These are phyloP conservation scores for Ciona savignyi DNA, from an alignment of 23 tunicate genomes.

Conservation along the genomic window DNA sequence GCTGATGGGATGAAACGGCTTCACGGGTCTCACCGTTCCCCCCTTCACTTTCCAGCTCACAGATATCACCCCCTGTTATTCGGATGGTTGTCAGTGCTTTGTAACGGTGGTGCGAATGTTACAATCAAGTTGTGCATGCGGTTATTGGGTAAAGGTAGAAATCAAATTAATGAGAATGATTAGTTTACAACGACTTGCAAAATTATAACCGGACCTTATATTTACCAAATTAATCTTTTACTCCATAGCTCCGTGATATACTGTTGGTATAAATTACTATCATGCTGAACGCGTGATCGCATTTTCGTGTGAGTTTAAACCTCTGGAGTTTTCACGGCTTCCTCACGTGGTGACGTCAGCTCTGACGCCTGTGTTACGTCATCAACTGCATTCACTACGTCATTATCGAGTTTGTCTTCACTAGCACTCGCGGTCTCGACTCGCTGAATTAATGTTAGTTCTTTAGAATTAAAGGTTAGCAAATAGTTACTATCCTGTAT, in stretches of 20 bases:
- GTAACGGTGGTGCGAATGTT: no score
- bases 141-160: no score
- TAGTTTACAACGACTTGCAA: background rate
- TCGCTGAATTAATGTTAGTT: no score
- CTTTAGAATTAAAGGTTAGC: no score
- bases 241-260: background rate
- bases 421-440: no score
- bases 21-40: slow-evolving; percentile 55
- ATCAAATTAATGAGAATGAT: no score
- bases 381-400: background rate
- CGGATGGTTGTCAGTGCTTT: no score
- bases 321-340: slow-evolving; percentile 4
- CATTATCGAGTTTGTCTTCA: background rate
- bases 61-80: slow-evolving; percentile 59
- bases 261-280: background rate
- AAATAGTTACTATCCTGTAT: no score
- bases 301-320: background rate
- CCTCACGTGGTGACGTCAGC: slow-evolving; percentile 3
- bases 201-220: background rate
- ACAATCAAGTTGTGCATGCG: no score
- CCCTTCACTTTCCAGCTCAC: slow-evolving; percentile 87
- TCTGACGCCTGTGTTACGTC: slow-evolving; percentile 8
- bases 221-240: background rate
- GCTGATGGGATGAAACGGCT: slow-evolving; percentile 53
- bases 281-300: background rate